Conservation (phyloP, 23 tunicate genomes). For the Phallusia fumigata region DNA sequence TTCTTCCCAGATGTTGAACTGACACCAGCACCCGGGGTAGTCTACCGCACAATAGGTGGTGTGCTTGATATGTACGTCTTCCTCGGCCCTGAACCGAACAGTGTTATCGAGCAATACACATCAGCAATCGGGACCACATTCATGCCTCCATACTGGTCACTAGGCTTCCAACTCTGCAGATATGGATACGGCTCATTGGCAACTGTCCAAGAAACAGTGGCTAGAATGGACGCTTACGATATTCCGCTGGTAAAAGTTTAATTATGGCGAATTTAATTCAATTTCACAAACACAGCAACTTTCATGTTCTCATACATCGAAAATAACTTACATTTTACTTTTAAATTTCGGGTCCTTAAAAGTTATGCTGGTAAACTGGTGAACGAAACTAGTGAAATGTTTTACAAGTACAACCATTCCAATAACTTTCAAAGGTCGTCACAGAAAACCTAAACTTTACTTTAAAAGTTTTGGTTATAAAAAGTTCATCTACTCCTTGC, state of each 20-base stretch:
- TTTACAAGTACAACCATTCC: no score
- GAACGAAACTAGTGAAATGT: no score
- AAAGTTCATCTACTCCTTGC: no score
- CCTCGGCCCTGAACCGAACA: conserved; percentile 95
- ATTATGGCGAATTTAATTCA: not conserved
- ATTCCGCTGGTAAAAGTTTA: conserved; percentile 62
- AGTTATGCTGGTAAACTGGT: no score
- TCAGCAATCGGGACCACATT: conserved; percentile 72
- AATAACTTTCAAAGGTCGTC: no score
- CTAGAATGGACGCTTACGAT: conserved; percentile 74
- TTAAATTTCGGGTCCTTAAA: no score
- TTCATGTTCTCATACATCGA: no score
- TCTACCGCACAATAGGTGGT: conserved; percentile 93
- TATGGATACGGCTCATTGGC: conserved; percentile 81
- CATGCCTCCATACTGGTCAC: conserved; percentile 97
- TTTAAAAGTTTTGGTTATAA: no score
- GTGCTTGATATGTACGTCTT: conserved; percentile 94
- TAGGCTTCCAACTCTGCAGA: conserved; percentile 95
- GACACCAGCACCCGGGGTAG: conserved; percentile 90
- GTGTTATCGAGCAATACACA: conserved; percentile 90
- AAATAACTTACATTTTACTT: no score
- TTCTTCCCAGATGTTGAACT: conserved; percentile 52
- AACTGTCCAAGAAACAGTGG: conserved; percentile 68
- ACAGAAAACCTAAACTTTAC: no score
- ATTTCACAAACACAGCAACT: no score